These are phyloP conservation scores for Drosophila neotestacea DNA, from an alignment of 2,888 invertebrate genomes.

Conservation along the genomic window DNA sequence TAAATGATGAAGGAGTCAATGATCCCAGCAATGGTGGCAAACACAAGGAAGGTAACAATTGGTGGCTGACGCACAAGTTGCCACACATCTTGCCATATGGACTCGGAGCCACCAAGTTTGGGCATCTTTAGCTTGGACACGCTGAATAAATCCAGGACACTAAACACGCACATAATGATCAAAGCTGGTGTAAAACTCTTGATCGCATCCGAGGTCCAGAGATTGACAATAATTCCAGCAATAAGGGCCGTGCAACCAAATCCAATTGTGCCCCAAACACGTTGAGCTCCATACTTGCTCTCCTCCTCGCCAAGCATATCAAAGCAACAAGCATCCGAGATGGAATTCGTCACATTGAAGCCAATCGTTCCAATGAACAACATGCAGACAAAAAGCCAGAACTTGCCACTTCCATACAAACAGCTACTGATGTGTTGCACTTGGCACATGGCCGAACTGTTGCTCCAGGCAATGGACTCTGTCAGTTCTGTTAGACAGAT, in stretches of 20 bases:
- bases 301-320: conserved; percentile 92
- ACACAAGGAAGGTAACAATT: conserved; percentile 89
- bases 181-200: conserved; percentile 91
- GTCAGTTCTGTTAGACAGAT: conserved; percentile 37
- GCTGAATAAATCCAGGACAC: conserved; percentile 88
- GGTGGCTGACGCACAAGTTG: conserved; percentile 88
- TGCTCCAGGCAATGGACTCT: conserved; percentile 16
- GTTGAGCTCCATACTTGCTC: conserved; percentile 90
- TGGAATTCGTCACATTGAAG: conserved; percentile 93
- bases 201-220: conserved; percentile 87
- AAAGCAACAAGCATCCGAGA: conserved; percentile 96
- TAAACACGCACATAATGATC: conserved; percentile 88
- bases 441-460: conserved; percentile 48
- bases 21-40: conserved; percentile 91
- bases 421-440: conserved; percentile 62
- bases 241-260: conserved; percentile 91
- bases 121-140: conserved; percentile 89
- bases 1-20: conserved; percentile 93
- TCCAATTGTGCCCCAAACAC: conserved; percentile 93
- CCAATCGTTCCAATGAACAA: conserved; percentile 91
- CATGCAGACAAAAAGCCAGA: conserved; percentile 91
- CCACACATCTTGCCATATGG: conserved; percentile 89
- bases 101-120: conserved; percentile 88
- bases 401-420: conserved; percentile 88
- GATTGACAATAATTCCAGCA: conserved; percentile 89